Percentiles rank a stretch among this genome's conserved stretches.
Evolutionary conservation across 2,113 vertebrate genomes (phyloP).

Genomic region (Pomatostomus ruficeps): DNA sequence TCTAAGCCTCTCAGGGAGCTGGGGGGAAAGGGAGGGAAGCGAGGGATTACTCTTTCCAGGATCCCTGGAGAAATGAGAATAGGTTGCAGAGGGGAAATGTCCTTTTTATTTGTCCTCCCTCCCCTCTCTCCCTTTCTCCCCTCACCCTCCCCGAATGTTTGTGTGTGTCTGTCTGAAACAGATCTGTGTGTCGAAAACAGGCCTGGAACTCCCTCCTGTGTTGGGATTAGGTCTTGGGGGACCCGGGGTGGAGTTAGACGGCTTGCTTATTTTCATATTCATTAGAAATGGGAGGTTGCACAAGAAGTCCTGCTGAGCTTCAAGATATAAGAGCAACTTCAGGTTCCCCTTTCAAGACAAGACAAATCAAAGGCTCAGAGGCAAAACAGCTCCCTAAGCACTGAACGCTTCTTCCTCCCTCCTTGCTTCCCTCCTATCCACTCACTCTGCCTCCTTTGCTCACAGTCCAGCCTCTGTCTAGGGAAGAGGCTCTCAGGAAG

Average conservation of each 20-base stretch:
- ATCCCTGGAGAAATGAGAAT: slow-evolving; percentile 42
- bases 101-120: not conserved
- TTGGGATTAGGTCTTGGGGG: slow-evolving; percentile 62
- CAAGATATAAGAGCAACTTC: slow-evolving; percentile 86
- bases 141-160: not conserved
- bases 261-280: slow-evolving; percentile 79
- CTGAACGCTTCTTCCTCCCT: slow-evolving; percentile 28
- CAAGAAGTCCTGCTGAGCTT: slow-evolving; percentile 72
- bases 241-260: slow-evolving; percentile 81
- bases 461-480: slow-evolving; percentile 53
- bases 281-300: slow-evolving; percentile 80
- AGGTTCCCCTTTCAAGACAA: slow-evolving; percentile 72
- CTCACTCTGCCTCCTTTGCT: not conserved
- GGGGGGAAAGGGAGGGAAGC: not conserved
- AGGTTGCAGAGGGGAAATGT: not conserved
- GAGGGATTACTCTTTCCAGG: slow-evolving; percentile 17
- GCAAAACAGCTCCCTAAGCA: slow-evolving; percentile 38
- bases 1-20: slow-evolving; percentile 1
- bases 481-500: slow-evolving; percentile 39
- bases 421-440: slow-evolving; percentile 30
- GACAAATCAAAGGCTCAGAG: slow-evolving; percentile 75
- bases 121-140: not conserved
- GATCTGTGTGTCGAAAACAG: slow-evolving; percentile 55
- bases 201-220: slow-evolving; percentile 66
- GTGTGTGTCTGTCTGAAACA: not conserved